These are phyloP conservation scores for Oegoconia quadripuncta DNA, from an alignment of 2,888 invertebrate genomes.

Conservation along the genomic window DNA sequence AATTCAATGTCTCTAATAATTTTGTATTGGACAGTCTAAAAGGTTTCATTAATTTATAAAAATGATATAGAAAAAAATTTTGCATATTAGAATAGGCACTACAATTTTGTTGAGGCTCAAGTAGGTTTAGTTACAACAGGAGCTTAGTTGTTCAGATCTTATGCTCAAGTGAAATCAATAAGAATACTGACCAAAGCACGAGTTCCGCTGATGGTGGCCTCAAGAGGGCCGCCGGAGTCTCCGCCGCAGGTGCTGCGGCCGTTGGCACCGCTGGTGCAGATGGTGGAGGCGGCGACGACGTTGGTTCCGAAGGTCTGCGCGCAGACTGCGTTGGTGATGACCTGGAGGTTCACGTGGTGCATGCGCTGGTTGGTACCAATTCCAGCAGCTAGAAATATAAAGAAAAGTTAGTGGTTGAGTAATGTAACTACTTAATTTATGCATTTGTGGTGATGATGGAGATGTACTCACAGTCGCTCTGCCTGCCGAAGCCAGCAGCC, in stretches of 20 bases:
- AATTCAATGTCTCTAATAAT: no score
- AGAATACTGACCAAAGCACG: constrained; percentile 5
- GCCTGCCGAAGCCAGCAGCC: constrained; percentile 50
- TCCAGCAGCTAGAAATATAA: constrained; percentile 25
- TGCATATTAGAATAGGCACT: no score
- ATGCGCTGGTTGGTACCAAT: constrained; percentile 41
- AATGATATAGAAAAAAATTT: no score
- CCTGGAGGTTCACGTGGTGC: constrained; percentile 60
- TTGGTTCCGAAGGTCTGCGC: constrained; percentile 31
- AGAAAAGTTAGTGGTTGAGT: not conserved
- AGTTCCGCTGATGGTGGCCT: not conserved
- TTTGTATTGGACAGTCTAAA: no score
- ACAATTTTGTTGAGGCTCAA: no score
- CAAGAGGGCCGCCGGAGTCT: constrained; percentile 20
- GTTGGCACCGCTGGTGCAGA: constrained; percentile 47
- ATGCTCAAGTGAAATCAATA: no score
- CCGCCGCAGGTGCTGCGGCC: constrained; percentile 49
- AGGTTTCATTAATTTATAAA: no score
- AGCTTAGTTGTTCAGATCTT: no score
- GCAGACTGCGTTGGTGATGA: constrained; percentile 53
- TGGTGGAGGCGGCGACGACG: constrained; percentile 32
- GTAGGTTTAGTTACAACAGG: no score
- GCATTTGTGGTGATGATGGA: not conserved
- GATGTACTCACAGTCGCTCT: constrained; percentile 37
- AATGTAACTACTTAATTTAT: not conserved